Evolutionary conservation across 2,888 invertebrate genomes (phyloP).

Genomic region (Tetranychus piercei): DNA sequence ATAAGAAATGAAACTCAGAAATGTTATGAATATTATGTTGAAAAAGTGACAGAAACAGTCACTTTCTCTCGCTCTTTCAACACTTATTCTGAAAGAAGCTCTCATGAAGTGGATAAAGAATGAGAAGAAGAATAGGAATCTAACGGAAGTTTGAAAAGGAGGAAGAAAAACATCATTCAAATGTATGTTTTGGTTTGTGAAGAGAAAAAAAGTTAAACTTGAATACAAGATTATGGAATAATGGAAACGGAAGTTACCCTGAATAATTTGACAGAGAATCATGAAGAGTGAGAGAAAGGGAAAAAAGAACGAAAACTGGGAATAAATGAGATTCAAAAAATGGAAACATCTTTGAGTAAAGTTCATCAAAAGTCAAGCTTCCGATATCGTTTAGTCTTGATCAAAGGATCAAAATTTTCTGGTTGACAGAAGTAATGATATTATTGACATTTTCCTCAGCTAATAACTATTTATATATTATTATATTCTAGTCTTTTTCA

Average conservation of each 20-base stretch:
- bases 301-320: background rate
- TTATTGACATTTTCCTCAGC: background rate
- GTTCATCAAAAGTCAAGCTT: background rate
- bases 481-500: too few relatives aligned
- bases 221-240: background rate
- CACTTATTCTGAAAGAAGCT: too few relatives aligned
- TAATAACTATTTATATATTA: too few relatives aligned
- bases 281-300: background rate
- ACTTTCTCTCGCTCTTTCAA: too few relatives aligned
- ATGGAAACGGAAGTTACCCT: background rate
- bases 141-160: background rate
- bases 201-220: background rate
- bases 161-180: background rate
- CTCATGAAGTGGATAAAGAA: background rate
- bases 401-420: background rate
- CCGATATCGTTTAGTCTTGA: background rate
- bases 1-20: too few relatives aligned
- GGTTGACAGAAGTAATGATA: background rate
- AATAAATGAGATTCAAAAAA: background rate
- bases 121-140: background rate
- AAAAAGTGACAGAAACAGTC: too few relatives aligned
- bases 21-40: too few relatives aligned
- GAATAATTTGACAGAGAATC: background rate
- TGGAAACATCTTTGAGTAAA: background rate
- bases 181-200: background rate